Evolutionary conservation across 2,888 invertebrate genomes (phyloP).

Genomic region (Parochlus steinenii): DNA sequence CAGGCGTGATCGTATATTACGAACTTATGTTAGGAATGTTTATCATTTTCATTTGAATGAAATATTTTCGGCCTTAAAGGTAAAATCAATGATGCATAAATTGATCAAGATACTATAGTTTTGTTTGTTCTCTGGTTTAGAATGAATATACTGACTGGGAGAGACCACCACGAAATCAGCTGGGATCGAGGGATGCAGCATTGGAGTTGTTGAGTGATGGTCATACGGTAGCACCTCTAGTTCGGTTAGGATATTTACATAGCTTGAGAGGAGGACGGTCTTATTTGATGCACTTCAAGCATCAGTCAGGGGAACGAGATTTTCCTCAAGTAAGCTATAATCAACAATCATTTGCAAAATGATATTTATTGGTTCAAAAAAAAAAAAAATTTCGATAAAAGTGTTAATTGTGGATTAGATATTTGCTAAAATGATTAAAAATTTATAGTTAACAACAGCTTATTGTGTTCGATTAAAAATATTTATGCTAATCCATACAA

Average conservation of each 20-base stretch:
- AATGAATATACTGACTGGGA: conserved; percentile 98
- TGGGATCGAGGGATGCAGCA: conserved; percentile 70
- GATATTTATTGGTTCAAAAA: too few relatives aligned
- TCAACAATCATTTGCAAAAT: too few relatives aligned
- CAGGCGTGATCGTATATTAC: conserved; percentile 64
- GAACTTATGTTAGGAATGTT: conserved; percentile 87
- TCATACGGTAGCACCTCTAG: conserved; percentile 69
- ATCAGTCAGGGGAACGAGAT: conserved; percentile 67
- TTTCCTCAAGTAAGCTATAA: conserved; percentile 46
- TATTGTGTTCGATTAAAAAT: too few relatives aligned
- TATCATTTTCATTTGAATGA: conserved; percentile 91
- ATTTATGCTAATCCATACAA: too few relatives aligned
- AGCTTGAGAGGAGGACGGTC: conserved; percentile 62
- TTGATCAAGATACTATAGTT: too few relatives aligned
- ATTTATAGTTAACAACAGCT: too few relatives aligned
- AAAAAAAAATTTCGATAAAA: conserved; percentile 2
- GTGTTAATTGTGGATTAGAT: neutral
- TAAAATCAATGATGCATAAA: too few relatives aligned
- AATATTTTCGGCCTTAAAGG: conserved; percentile 74
- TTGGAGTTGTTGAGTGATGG: conserved; percentile 82
- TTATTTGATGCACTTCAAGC: conserved; percentile 77
- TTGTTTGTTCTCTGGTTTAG: too few relatives aligned
- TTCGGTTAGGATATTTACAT: conserved; percentile 59
- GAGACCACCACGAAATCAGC: conserved; percentile 67
- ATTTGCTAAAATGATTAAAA: too few relatives aligned